These are phyloP conservation scores for Luehdorfia chinensis DNA, from an alignment of 1,140 invertebrate genomes.

Conservation along the genomic window DNA sequence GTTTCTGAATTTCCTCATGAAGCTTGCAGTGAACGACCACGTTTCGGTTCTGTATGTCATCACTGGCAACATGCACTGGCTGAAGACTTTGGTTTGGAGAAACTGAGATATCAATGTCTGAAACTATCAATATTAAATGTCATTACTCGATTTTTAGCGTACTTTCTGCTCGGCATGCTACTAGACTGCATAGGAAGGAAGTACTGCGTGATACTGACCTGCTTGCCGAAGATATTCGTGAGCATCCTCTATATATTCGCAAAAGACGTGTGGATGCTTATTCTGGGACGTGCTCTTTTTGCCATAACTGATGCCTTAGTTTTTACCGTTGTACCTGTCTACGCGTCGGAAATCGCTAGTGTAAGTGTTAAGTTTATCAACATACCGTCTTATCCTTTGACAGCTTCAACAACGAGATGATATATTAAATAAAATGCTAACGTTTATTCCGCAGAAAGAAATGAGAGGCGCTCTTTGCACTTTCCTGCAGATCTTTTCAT, in stretches of 20 bases:
- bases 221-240: slow-evolving; percentile 32
- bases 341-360: slow-evolving; percentile 48
- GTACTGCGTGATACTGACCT: slow-evolving; percentile 28
- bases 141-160: slow-evolving; percentile 31
- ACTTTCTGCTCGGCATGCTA: slow-evolving; percentile 29
- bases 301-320: slow-evolving; percentile 22
- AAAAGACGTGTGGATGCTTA: slow-evolving; percentile 33
- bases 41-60: no score
- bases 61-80: no score
- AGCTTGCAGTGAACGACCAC: no score
- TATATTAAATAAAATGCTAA: no score
- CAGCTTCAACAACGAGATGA: no score
- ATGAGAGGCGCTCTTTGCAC: slow-evolving; percentile 22
- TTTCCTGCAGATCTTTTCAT: slow-evolving; percentile 22
- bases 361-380: slow-evolving; percentile 30
- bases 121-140: no score
- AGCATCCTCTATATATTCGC: slow-evolving; percentile 24
- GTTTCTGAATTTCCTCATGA: no score
- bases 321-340: slow-evolving; percentile 35
- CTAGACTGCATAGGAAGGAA: slow-evolving; percentile 46
- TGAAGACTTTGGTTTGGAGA: no score
- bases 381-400: not conserved
- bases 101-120: no score
- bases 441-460: slow-evolving; percentile 22
- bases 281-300: slow-evolving; percentile 25